phyloP scores from a whole-genome alignment of 2,888 invertebrate species.

The Scotopteryx bipunctaria region DNA sequence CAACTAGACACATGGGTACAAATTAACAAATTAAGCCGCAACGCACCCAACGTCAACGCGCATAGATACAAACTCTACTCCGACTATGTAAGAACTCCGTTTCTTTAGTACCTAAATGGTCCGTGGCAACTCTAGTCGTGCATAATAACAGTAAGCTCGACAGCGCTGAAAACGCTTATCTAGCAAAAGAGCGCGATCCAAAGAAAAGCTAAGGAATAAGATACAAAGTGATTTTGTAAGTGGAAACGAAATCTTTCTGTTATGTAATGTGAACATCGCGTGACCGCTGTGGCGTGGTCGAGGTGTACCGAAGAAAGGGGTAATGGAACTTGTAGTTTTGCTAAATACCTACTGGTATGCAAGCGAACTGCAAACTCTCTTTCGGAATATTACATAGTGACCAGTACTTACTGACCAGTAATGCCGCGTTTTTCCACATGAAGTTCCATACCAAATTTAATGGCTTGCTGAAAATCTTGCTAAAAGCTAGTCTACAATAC shows the following conservation, averaged over 20 bases:
- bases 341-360: slow-evolving; percentile 41
- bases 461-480: no score
- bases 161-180: slow-evolving; percentile 28
- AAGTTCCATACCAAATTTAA: no score
- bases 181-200: slow-evolving; percentile 27
- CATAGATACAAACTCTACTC: not conserved
- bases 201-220: slow-evolving; percentile 51
- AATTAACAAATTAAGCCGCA: no score
- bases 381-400: slow-evolving; percentile 10
- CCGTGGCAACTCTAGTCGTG: slow-evolving; percentile 24
- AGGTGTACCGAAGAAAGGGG: slow-evolving; percentile 49
- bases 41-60: no score
- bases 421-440: no score
- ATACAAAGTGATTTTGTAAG: slow-evolving; percentile 79
- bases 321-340: slow-evolving; percentile 58
- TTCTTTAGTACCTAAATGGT: slow-evolving; percentile 6
- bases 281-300: slow-evolving; percentile 61
- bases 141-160: slow-evolving; percentile 28
- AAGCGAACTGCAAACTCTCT: slow-evolving; percentile 16
- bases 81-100: not conserved
- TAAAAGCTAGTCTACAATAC: no score
- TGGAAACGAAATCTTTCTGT: slow-evolving; percentile 74
- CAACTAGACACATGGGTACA: no score
- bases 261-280: slow-evolving; percentile 75
- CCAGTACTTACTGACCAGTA: no score